Evolutionary conservation across 2,888 invertebrate species (phyloP), one percentile per base, ranked within the genome.

Genomic region (Beris morrisii): DNA sequence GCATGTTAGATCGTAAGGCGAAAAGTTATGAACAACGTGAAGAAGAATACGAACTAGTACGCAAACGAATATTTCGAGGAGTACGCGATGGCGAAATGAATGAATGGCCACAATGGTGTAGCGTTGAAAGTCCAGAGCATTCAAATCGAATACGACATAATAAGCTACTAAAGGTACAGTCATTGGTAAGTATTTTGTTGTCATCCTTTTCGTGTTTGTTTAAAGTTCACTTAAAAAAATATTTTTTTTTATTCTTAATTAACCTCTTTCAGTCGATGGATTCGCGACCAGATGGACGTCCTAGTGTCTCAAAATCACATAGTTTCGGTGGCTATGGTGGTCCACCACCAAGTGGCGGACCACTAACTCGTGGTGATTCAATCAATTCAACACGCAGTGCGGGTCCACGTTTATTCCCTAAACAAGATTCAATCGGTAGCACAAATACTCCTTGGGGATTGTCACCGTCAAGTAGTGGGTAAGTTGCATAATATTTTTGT

Each of bases 1-100:
- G 85, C 69, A 83, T 86, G 73, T 86, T 89, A 67, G 87, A 86
- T 72, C 83, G 89, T 66, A 84, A 89, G 69, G 88, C 91, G 79
- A 92, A 92, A 77, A 93, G 95, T 72, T 89, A 95, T 74, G 96
- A 97, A 79, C 95, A 96, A 80, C 84, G 96, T 32, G 93, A 95
- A 81, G 90, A 90, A 75, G 92, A 93, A 73, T 96, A 96, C 78
- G 92, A 93, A 77, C 87, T 91, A 75, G 92, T 88, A 58, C 84
- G 93, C 67, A 85, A 90, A 71, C 86, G 95, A 80, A 96, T 96
- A 82, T 96, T 96, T 78, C 71, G 70, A 44, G 77, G 74, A 71
- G 77, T 78, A 58, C 76, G 77, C 45, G 73, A 71, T 32, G 75
- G 74, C 54, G 72, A 72, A 65, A 70, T 69, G 58, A 70, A 50